Evolutionary conservation across 2,888 invertebrate species (phyloP), one percentile per base, ranked within the genome.

Genomic region (Sepioteuthis lessoniana): DNA sequence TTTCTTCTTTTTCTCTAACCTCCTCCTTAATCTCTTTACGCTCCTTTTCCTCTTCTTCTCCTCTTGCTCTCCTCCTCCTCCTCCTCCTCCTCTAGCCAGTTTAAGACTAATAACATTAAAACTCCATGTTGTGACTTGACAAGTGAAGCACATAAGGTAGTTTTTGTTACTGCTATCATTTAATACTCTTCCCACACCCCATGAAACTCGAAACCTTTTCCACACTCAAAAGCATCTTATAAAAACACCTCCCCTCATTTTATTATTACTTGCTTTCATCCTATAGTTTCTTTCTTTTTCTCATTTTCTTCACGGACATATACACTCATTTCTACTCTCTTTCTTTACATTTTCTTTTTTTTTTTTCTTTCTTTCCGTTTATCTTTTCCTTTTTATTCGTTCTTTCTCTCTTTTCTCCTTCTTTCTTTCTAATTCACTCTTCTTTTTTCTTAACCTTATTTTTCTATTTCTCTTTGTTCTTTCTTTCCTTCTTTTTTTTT

Each of bases 81-180:
- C 31, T n/a, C 76, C 16, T 4, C n/a, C 21, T 2, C 76, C n/a
- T 76, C 13, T n/a, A 76, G n/a, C 76, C 76, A 76, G n/a, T 76
- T n/a, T 76, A 76, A n/a, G 76, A 76, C 76, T 76, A 76, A 76
- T n/a, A 76, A 76, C 76, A 76, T n/a, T 16, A n/a, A 76, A 76
- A 76, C 76, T 76, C n/a, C 60, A 60, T 76, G 76, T 76, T 76
- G 76, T 76, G n/a, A 76, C 76, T 76, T 76, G 76, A 76, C n/a
- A 76, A 76, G 76, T 76, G 76, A 76, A 76, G 76, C n/a, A 76
- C 76, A 76, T n/a, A n/a, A 76, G 76, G 76, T 76, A 76, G 76
- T 76, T 76, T 76, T 60, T 60, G 31, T 60, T n/a, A n/a, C n/a
- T 76, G 76, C n/a, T 76, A 76, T n/a, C 76, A 76, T 76, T 76